Base-by-base conservation (phyloP, 2,113 vertebrate species). In the Neofelis nebulosa region DNA sequence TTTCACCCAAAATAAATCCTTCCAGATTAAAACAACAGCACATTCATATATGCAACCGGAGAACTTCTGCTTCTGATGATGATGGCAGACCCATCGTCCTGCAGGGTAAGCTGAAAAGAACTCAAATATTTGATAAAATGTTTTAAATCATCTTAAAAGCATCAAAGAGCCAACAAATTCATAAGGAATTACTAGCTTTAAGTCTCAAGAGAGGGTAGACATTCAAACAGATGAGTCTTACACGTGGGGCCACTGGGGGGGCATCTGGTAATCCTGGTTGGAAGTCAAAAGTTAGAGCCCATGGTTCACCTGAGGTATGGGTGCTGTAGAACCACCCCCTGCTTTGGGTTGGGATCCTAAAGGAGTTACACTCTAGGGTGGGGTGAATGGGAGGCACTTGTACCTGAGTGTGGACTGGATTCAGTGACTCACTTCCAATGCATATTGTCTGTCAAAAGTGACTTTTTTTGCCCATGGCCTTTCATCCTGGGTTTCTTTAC, bases 131-230 rank as follows among this genome's bases (percentile, higher is more conserved):
- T 73, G n/a, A 16, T 68, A 55, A 69, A 74, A 38, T 38, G 19
- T 57, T 81, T 63, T 55, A 94, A 94, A 52, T 61, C 74, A 50
- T 92, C 41, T 89, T 82, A n/a, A 94, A 84, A 85, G 31, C 38
- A 94, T 63, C 41, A 48, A 92, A 92, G 65, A 80, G 71, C 61
- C 91, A 88, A 76, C 81, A 45, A 52, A 21, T 83, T 84, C n/a
- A 45, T 88, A 36, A 88, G 27, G 55, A 76, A 45, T 82, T 92
- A 66, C n/a, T 82, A 69, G 50, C 2, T 33, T 81, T 92, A 96
- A 82, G 66, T 52, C 57, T n/a, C 84, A 65, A 81, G 66, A 92
- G 25, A 95, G 38, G 38, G 86, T 1, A 94, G 71, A 84, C 88
- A 76, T 81, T 41, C 55, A 55, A 92, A 76, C 27, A 91, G 55